A percentile compares a stretch with the other conserved stretches of the same genome.
These are phyloP conservation scores for Tetranychus urticae DNA, from an alignment of 1,140 invertebrate genomes.

Conservation along the genomic window DNA sequence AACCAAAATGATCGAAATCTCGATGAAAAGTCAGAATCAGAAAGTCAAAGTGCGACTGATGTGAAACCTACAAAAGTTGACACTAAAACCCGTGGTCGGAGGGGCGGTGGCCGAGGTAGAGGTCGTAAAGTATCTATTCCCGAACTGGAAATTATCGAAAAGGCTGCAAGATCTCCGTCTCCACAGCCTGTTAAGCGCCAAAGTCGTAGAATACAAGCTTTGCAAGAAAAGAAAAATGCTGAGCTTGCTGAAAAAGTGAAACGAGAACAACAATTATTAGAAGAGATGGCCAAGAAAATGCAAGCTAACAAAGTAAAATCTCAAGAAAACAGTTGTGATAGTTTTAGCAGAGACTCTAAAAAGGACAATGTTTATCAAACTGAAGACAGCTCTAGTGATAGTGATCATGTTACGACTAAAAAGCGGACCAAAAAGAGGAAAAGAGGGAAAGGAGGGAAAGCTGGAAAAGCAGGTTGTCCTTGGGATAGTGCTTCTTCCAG, in stretches of 20 bases:
- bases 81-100: slow-evolving; percentile 7
- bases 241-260: slow-evolving; percentile 13
- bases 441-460: slow-evolving; percentile 4
- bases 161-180: slow-evolving; percentile 3
- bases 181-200: slow-evolving; percentile 18
- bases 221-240: slow-evolving; percentile 14
- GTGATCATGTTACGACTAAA: not conserved
- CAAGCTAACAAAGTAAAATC: not conserved
- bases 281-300: slow-evolving; percentile 11
- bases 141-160: slow-evolving; percentile 9
- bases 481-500: slow-evolving; percentile 1
- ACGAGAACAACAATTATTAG: slow-evolving; percentile 8
- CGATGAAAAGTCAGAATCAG: not conserved
- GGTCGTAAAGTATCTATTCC: slow-evolving; percentile 15
- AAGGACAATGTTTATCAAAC: not conserved
- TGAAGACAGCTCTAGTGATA: slow-evolving; percentile 1
- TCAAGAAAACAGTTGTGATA: not conserved
- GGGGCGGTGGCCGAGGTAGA: slow-evolving; percentile 12
- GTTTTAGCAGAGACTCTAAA: not conserved
- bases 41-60: not conserved
- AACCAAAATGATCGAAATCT: not conserved
- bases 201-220: slow-evolving; percentile 29
- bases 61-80: no score
- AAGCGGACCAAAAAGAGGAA: not conserved
- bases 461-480: not conserved